Evolutionary conservation across 2,888 invertebrate species (phyloP).

Genomic region (Liopterus haemorrhoidalis): DNA sequence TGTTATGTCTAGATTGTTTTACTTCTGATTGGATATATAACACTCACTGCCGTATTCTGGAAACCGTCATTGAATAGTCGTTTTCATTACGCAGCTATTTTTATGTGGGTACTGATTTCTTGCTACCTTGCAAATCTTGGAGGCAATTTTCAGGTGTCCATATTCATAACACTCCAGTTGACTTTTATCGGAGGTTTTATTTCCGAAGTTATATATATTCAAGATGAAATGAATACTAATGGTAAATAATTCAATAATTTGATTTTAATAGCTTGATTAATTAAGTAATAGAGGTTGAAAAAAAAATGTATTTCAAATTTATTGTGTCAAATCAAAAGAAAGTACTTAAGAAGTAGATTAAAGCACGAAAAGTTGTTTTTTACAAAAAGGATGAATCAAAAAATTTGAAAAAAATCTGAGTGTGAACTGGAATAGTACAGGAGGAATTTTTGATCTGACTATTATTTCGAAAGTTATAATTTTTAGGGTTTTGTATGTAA

Average conservation of each 20-base stretch:
- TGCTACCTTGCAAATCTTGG: slow-evolving; percentile 70
- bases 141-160: slow-evolving; percentile 69
- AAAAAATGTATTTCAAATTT: too few species aligned
- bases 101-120: slow-evolving; percentile 70
- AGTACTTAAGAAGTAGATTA: too few species aligned
- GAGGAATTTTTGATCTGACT: too few species aligned
- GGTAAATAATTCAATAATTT: slow-evolving; percentile 39
- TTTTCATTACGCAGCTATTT: slow-evolving; percentile 63
- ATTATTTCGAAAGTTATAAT: too few species aligned
- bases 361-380: too few species aligned
- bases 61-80: slow-evolving; percentile 59
- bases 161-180: slow-evolving; percentile 62
- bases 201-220: slow-evolving; percentile 55
- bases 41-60: slow-evolving; percentile 70
- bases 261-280: not conserved
- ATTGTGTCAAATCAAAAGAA: too few species aligned
- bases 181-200: slow-evolving; percentile 62
- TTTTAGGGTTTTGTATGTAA: too few species aligned
- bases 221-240: slow-evolving; percentile 48
- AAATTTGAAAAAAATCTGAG: too few species aligned
- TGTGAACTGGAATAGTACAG: too few species aligned
- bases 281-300: not conserved
- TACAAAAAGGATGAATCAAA: too few species aligned
- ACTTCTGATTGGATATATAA: slow-evolving; percentile 62
- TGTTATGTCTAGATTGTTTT: slow-evolving; percentile 57